phyloP scores from a whole-genome alignment of 2,113 vertebrate species.

The Mellivora capensis region DNA sequence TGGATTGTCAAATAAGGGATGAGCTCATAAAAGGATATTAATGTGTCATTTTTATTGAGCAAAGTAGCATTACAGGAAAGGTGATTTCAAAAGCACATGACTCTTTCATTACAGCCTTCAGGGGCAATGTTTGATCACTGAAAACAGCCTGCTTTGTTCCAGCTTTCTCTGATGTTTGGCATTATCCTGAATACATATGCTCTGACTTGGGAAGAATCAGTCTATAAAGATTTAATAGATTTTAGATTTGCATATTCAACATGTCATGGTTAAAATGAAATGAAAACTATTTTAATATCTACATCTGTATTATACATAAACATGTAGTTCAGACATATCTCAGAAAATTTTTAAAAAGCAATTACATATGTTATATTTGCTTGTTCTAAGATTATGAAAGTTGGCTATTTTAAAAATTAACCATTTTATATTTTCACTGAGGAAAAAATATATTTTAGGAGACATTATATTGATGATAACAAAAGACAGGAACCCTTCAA shows the following conservation, averaged over 20 bases:
- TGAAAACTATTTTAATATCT: constrained; percentile 49
- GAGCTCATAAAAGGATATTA: constrained; percentile 78
- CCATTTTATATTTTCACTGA: constrained; percentile 24
- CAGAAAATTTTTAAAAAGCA: constrained; percentile 33
- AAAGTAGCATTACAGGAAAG: constrained; percentile 77
- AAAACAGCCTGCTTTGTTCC: constrained; percentile 80
- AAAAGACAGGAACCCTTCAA: neutral
- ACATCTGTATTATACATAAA: neutral
- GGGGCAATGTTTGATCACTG: constrained; percentile 78
- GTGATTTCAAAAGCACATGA: constrained; percentile 80
- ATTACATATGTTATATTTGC: constrained; percentile 2
- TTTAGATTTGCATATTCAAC: constrained; percentile 63
- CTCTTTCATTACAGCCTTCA: constrained; percentile 80
- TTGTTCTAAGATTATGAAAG: constrained; percentile 22
- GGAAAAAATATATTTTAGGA: constrained; percentile 23
- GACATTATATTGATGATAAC: neutral
- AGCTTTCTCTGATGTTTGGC: constrained; percentile 72
- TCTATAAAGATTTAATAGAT: constrained; percentile 71
- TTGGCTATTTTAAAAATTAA: constrained; percentile 40
- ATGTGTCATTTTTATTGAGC: constrained; percentile 74
- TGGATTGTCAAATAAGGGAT: constrained; percentile 69
- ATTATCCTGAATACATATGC: constrained; percentile 67
- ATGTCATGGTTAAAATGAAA: constrained; percentile 56
- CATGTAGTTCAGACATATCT: constrained; percentile 41
- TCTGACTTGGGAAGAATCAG: constrained; percentile 72